Base-by-base conservation (phyloP, 1,140 invertebrate genomes). In the Dufourea novaeangliae region DNA sequence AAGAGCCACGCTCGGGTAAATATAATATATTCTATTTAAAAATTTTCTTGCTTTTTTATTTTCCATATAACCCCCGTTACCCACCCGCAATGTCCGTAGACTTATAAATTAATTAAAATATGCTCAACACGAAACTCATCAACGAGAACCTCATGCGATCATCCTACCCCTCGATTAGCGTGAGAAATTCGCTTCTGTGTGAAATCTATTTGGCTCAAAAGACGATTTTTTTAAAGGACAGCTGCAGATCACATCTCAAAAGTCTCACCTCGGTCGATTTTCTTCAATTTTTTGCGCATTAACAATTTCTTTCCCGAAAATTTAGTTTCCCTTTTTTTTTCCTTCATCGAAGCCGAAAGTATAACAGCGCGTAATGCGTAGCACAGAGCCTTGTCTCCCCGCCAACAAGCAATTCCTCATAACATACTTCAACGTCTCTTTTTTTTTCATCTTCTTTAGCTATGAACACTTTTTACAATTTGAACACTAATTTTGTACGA, bases 1-100 rank as follows among this genome's bases (percentile, higher is more conserved):
- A 88, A 89, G 77, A 87, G 84, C 86, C 84, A 88, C 82, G 59
- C 81, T n/a, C n/a, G n/a, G n/a, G 90, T 88, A 90, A 87, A 87
- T 87, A 86, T 81, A 82, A 80, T 87, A 84, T 83, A 76, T 82
- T 86, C 59, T 87, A 86, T 85, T 86, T 83, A 81, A 83, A n/a
- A 83, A 84, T 88, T 85, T 81, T 64, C 79, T 83, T 62, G 52
- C 54, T 46, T 79, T 41, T 63, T 59, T 68, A 72, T 52, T 82
- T 37, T 52, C 64, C 52, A 4, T 74, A 29, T 56, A 17, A 32
- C 46, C 54, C 68, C 54, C 61, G 29, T 67, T n/a, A 83, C 72
- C 46, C 71, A 74, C 64, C 57, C 70, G 59, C 50, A 27, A 52
- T 56, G 66, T 73, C 56, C 74, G 27, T 79, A 61, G 68, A 82